These are phyloP conservation scores for Halyomorpha halys DNA, from an alignment of 1,140 invertebrate genomes.

Conservation along the genomic window DNA sequence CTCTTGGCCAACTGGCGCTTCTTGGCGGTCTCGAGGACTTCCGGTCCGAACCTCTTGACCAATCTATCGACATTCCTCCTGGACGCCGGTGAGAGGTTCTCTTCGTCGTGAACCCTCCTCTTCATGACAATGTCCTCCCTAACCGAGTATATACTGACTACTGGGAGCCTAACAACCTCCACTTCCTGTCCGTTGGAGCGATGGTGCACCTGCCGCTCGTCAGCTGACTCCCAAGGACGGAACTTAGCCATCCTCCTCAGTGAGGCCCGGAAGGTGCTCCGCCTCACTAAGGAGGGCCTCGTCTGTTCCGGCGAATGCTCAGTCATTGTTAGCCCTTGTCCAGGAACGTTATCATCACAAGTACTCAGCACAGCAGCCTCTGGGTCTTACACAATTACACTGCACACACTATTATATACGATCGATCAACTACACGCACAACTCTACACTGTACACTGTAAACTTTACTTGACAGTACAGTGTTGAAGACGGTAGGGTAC, in stretches of 20 bases:
- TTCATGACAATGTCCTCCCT: conserved; percentile 29
- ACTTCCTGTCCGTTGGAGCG: conserved; percentile 12
- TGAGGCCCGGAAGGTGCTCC: conserved; percentile 47
- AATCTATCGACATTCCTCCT: conserved; percentile 16
- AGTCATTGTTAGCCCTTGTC: not conserved
- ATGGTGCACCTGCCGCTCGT: conserved; percentile 23
- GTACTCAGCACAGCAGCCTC: not conserved
- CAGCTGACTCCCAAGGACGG: conserved; percentile 32
- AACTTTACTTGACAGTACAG: too few species aligned
- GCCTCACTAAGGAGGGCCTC: conserved; percentile 16
- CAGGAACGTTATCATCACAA: not conserved
- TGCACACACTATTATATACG: too few species aligned
- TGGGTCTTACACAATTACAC: too few species aligned
- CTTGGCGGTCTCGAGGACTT: conserved; percentile 20
- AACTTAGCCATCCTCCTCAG: conserved; percentile 46
- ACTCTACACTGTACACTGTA: too few species aligned
- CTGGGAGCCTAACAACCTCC: conserved; percentile 14
- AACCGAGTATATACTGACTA: conserved; percentile 32
- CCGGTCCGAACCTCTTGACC: conserved; percentile 23
- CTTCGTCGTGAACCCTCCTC: conserved; percentile 32
- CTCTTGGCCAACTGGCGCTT: conserved; percentile 10
- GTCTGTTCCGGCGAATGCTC: not conserved
- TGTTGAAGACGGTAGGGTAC: too few species aligned
- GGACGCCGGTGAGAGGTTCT: conserved; percentile 15
- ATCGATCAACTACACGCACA: too few species aligned